These are phyloP conservation scores for Eueremaeus valkanovi DNA, from an alignment of 2,888 invertebrate genomes.

Conservation along the genomic window DNA sequence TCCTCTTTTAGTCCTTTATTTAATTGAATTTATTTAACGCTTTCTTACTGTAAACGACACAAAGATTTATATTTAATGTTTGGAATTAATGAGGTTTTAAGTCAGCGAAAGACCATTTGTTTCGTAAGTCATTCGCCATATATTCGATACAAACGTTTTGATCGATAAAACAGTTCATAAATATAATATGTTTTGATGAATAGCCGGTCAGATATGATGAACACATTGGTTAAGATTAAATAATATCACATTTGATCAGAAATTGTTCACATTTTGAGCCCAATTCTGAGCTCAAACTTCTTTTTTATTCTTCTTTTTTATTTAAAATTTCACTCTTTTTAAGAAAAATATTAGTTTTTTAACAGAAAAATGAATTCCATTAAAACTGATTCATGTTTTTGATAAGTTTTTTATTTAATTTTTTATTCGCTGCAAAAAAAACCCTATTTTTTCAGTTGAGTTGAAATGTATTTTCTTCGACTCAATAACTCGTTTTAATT, in stretches of 20 bases:
- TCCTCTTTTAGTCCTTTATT: not conserved
- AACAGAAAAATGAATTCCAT: not conserved
- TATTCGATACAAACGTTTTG: not conserved
- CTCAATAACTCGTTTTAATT: not conserved
- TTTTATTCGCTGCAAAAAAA: not conserved
- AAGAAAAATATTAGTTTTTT: not conserved
- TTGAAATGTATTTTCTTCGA: not conserved
- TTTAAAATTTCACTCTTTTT: not conserved
- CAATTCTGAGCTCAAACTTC: no score
- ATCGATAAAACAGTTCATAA: constrained; percentile 8
- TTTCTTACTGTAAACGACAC: not conserved
- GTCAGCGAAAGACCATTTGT: not conserved
- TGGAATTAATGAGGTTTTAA: not conserved
- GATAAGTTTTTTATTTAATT: not conserved
- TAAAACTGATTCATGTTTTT: not conserved
- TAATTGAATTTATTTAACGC: not conserved
- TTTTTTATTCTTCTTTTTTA: not conserved
- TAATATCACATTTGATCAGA: no score
- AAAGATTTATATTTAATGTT: not conserved
- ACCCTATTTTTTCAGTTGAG: not conserved
- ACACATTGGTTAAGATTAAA: not conserved
- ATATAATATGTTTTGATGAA: not conserved
- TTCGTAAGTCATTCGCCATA: not conserved
- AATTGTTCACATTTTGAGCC: no score
- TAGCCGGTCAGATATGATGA: constrained; percentile 13